These are phyloP conservation scores for Sebastes glaucus DNA, from an alignment of 2,797 vertebrate species.

Conservation along the genomic window DNA sequence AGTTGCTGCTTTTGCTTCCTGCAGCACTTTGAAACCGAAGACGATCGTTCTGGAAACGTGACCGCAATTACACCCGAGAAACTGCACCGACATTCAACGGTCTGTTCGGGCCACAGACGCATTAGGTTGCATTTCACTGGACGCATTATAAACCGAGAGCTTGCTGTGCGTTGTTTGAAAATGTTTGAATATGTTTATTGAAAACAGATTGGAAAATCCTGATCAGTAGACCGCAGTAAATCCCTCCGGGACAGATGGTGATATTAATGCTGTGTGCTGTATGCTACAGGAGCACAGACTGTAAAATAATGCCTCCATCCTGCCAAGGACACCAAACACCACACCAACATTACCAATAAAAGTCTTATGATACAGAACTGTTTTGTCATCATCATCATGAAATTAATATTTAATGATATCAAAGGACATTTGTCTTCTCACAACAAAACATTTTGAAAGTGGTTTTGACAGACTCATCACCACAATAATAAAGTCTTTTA, in stretches of 20 bases:
- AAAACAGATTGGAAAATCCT: conserved; percentile 54
- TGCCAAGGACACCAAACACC: not conserved
- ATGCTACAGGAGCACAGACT: not conserved
- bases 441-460: not conserved
- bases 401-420: not conserved
- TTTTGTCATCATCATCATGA: not conserved
- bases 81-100: not conserved
- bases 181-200: conserved; percentile 61
- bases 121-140: not conserved
- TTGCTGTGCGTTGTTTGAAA: conserved; percentile 16
- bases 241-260: conserved; percentile 59
- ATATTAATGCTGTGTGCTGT: conserved; percentile 13
- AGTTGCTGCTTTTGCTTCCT: conserved; percentile 38
- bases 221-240: conserved; percentile 51
- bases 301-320: not conserved
- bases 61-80: conserved; percentile 34
- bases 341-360: not conserved
- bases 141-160: not conserved
- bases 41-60: not conserved
- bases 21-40: conserved; percentile 45
- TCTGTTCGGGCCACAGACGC: conserved; percentile 1
- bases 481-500: not conserved
- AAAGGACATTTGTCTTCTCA: not conserved
- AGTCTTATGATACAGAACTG: not conserved
- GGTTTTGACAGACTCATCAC: not conserved